Base-by-base conservation (phyloP, 2,113 vertebrate genomes). In the Microcebus tavaratra region DNA sequence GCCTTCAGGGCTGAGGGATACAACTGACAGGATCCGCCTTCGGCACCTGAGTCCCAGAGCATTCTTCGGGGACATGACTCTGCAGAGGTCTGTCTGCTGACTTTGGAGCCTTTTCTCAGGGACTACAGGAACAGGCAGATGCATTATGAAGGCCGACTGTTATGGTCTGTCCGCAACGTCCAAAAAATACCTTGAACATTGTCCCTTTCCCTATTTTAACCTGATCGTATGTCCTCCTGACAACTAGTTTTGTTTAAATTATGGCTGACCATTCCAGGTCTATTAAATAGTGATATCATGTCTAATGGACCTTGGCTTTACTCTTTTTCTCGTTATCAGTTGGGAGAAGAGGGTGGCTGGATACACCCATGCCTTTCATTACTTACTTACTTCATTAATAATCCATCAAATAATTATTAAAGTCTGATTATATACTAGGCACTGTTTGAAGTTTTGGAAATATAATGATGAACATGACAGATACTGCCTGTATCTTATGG, bases 211-310 rank as follows among this genome's bases (percentile, higher is more conserved):
- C 50, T 57, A 45, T 31, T 73, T 91, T 39, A 83, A 55, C 31
- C 23, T 86, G 29, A 55, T 23, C n/a, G 29, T 34, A n/a, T 92
- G 27, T 39, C 25, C 10, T 20, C 27, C 27, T 70, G 23, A 75
- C 45, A 92, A 53, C 25, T 25, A 79, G 31, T 88, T 96, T 96
- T 83, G 29, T 78, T 82, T 89, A 31, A 68, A 12, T 82, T 68
- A 63, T 82, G 25, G 10, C 53, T 78, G 70, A 23, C 6, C 6
- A 61, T 31, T 95, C 11, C 20, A 73, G 29, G 9, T 48, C 53
- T 78, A 31, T 76, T 68, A 90, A 57, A 50, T 68, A 84, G 36
- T 50, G 73, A 75, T 29, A 34, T 39, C 48, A 20, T 61, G 34
- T 81, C 72, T 70, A n/a, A 42, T 5, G 12, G 72, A 48, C 23